Evolutionary conservation across 2,113 vertebrate genomes (phyloP).

Genomic region (Cololabis saira): DNA sequence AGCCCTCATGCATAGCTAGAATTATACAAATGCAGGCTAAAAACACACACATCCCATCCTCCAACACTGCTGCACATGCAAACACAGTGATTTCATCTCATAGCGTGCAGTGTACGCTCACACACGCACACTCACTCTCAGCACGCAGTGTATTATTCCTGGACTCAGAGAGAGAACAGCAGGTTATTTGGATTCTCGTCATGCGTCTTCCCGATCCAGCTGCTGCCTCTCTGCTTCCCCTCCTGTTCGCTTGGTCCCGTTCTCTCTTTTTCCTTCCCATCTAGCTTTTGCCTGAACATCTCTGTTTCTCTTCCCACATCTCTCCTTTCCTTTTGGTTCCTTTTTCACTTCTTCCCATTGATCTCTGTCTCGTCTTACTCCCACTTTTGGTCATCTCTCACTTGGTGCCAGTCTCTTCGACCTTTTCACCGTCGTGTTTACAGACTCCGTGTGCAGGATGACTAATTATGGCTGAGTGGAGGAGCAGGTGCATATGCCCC

Average conservation of each 20-base stretch:
- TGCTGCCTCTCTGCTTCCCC: conserved; percentile 49
- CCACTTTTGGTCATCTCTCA: not conserved
- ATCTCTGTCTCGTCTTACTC: conserved; percentile 6
- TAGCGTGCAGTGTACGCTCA: conserved; percentile 3
- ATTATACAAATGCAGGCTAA: conserved; percentile 19
- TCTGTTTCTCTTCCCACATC: conserved; percentile 16
- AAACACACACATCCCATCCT: conserved; percentile 1
- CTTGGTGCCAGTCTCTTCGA: conserved; percentile 8
- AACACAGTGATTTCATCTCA: conserved; percentile 12
- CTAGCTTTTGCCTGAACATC: conserved; percentile 21
- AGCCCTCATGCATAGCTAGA: not conserved
- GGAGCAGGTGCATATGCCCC: not conserved
- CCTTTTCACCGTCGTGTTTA: conserved; percentile 8
- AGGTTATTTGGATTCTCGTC: conserved; percentile 72
- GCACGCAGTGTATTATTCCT: conserved; percentile 48
- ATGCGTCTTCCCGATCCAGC: conserved; percentile 53
- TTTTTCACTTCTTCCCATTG: conserved; percentile 29
- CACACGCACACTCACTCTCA: not conserved
- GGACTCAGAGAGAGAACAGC: conserved; percentile 55
- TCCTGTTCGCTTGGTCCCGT: conserved; percentile 30
- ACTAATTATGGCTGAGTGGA: conserved; percentile 16
- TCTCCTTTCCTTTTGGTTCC: not conserved
- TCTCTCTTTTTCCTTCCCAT: conserved; percentile 24
- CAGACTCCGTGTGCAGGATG: conserved; percentile 21
- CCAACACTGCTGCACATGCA: conserved; percentile 9